These are phyloP conservation scores for Rissa tridactyla DNA, from an alignment of 2,113 vertebrate genomes.

Conservation along the genomic window DNA sequence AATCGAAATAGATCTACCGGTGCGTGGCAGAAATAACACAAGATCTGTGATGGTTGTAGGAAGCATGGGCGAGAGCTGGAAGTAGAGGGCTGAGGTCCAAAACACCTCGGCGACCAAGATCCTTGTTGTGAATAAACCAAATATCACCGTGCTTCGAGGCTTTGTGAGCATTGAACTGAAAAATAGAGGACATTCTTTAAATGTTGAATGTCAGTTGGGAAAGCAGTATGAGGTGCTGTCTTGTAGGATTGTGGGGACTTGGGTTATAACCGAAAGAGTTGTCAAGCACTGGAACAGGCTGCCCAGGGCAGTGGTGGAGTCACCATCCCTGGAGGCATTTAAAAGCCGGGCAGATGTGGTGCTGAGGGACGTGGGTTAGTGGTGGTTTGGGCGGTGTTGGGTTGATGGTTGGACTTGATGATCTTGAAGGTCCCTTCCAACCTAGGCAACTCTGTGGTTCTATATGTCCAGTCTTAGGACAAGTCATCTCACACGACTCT, in stretches of 20 bases:
- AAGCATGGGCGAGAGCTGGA: neutral
- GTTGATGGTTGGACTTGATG: no score
- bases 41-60: neutral
- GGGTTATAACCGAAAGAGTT: neutral
- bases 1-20: neutral
- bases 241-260: neutral
- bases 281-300: neutral
- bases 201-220: neutral
- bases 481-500: neutral
- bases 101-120: neutral
- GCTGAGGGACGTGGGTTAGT: neutral
- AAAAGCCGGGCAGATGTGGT: neutral
- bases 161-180: neutral
- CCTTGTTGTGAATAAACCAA: neutral
- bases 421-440: neutral
- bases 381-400: no score
- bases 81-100: neutral
- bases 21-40: neutral
- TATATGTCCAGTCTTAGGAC: neutral
- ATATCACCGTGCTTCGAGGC: neutral
- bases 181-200: neutral
- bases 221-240: neutral
- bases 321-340: neutral
- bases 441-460: neutral
- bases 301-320: neutral